Evolutionary conservation across 2,888 invertebrate species (phyloP), one percentile per base, ranked within the genome.

Genomic region (Dicycla oo): DNA sequence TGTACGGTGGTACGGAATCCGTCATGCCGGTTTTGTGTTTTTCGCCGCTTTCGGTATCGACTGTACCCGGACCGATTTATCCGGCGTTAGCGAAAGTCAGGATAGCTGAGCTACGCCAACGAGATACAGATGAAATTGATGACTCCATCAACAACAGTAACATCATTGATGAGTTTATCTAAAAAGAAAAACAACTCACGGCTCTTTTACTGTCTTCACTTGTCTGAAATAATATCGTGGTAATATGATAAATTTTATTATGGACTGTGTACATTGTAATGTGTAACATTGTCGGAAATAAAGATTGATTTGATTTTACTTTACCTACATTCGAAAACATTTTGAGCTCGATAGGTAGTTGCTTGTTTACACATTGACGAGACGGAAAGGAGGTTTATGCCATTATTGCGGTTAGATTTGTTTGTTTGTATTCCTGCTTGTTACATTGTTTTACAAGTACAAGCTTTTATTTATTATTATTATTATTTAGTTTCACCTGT

Each of bases 371-470:
- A 38, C 18, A 13, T 49, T 4, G 43, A 54, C 53, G 18, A 53
- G 23, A 20, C 45, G 38, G 45, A 40, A 53, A 74, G 43, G 74
- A 75, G 51, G 54, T 47, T 45, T 70, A 63, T 43, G 26, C 53
- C 20, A 47, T 63, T 69, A 47, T 63, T 69, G 62, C 18, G 47
- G 69, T 76, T 51, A 56, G 23, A 40, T 64, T 64, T 65, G 77
- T 76, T 64, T 51, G 40, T 75, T 57, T 75, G 40, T 68, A 15
- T 58, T 57, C 75, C 53, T 63, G 51, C 20, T 75, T 53, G 62
- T 51, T 53, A 60, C 10, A 34, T 20, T 67, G 54, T 20, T 60
- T 45, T n/a, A n/a, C n/a, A n/a, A n/a, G n/a, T n/a, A n/a, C n/a
- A n/a, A n/a, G n/a, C n/a, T n/a, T n/a, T n/a, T n/a, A n/a, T n/a